phyloP scores from a whole-genome alignment of 1,140 invertebrate genomes.

The Cotesia typhae region DNA sequence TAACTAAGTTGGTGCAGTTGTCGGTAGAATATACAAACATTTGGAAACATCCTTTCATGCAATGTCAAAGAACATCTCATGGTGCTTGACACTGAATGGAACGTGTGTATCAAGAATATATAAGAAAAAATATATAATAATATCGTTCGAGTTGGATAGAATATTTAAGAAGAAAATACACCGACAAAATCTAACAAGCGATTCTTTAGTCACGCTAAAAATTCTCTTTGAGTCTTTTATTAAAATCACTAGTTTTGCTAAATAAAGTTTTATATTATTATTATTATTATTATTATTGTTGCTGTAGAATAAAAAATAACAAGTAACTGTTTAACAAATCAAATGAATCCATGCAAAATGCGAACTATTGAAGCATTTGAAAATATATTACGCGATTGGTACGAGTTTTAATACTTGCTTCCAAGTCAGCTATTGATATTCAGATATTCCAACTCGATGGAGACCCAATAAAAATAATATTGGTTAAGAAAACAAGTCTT shows the following conservation, averaged over 20 bases:
- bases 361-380: constrained; percentile 27
- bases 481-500: constrained; percentile 56
- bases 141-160: background rate
- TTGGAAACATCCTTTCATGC: constrained; percentile 49
- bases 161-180: too few relatives aligned
- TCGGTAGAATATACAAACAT: constrained; percentile 48
- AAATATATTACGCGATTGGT: constrained; percentile 24
- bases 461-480: constrained; percentile 57
- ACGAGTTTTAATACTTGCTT: constrained; percentile 9
- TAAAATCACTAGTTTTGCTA: too few relatives aligned
- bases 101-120: constrained; percentile 26
- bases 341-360: constrained; percentile 22
- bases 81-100: constrained; percentile 48
- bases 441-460: constrained; percentile 52
- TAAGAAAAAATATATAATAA: constrained; percentile 11
- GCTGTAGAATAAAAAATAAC: constrained; percentile 34
- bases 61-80: constrained; percentile 48
- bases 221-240: constrained; percentile 1
- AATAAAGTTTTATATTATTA: too few relatives aligned
- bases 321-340: constrained; percentile 21
- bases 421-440: constrained; percentile 49
- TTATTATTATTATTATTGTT: constrained; percentile 32
- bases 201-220: constrained; percentile 2
- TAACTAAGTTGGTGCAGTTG: constrained; percentile 28
- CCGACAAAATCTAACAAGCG: background rate